Percentiles rank a stretch among this genome's conserved stretches.
phyloP scores from a whole-genome alignment of 2,113 vertebrate genomes.

The Neogobius melanostomus region DNA sequence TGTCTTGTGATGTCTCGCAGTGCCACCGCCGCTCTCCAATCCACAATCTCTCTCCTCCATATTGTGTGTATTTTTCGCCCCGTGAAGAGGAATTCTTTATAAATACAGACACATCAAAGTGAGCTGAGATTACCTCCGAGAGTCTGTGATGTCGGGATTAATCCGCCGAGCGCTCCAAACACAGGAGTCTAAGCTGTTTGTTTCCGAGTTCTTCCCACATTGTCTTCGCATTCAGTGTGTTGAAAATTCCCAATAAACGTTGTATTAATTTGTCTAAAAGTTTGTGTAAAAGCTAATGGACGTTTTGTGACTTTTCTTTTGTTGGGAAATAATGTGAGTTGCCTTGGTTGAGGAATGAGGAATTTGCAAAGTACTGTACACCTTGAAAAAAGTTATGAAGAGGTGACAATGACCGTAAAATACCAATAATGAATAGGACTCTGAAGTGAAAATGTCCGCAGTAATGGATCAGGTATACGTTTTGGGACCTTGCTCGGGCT shows the following conservation, averaged over 20 bases:
- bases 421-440: too few relatives aligned
- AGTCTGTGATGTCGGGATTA: constrained; percentile 43
- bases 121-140: constrained; percentile 50
- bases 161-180: constrained; percentile 34
- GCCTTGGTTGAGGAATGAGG: background rate
- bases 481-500: too few relatives aligned
- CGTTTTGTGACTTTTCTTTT: background rate
- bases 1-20: constrained; percentile 40
- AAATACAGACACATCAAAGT: constrained; percentile 60
- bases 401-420: too few relatives aligned
- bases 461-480: too few relatives aligned
- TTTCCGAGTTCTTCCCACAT: constrained; percentile 4
- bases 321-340: background rate
- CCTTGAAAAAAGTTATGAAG: too few relatives aligned
- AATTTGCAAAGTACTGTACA: too few relatives aligned
- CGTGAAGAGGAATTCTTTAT: constrained; percentile 31
- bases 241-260: constrained; percentile 30
- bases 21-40: constrained; percentile 17
- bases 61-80: constrained; percentile 29
- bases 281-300: background rate
- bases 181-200: constrained; percentile 11
- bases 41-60: constrained; percentile 48
- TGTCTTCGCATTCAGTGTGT: constrained; percentile 1
- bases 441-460: too few relatives aligned
- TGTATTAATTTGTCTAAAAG: background rate